These are phyloP conservation scores for Mystacides longicornis DNA, from an alignment of 2,888 invertebrate species.

Conservation along the genomic window DNA sequence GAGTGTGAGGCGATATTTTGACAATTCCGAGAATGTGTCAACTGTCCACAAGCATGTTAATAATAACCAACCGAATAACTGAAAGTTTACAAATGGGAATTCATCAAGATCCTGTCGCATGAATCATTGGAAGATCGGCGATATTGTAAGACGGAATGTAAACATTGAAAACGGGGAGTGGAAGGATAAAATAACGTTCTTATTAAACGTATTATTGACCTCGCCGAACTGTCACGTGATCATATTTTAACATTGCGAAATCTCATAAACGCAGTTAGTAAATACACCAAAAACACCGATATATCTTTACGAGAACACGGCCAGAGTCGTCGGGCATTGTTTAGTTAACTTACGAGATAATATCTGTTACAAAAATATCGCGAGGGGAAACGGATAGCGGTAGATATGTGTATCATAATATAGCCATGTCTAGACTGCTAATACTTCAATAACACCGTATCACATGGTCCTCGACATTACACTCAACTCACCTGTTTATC, in stretches of 20 bases:
- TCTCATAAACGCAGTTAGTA: conserved; percentile 15
- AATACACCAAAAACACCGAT: conserved; percentile 10
- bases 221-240: conserved; percentile 24
- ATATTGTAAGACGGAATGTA: background rate
- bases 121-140: too few relatives aligned
- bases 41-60: background rate
- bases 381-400: conserved; percentile 11
- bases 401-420: conserved; percentile 3
- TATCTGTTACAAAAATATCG: conserved; percentile 11
- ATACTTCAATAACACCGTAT: conserved; percentile 11
- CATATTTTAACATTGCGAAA: conserved; percentile 16
- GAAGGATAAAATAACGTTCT: conserved; percentile 12
- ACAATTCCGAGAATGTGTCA: background rate
- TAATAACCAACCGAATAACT: conserved; percentile 4
- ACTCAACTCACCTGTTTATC: conserved; percentile 18
- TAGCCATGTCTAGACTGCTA: conserved; percentile 19
- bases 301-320: background rate
- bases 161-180: conserved; percentile 17
- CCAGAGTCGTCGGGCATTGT: background rate
- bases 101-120: too few relatives aligned
- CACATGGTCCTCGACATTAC: conserved; percentile 17
- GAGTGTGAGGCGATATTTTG: background rate
- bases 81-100: too few relatives aligned
- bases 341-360: conserved; percentile 7
- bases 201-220: conserved; percentile 17